Evolutionary conservation across 2,888 invertebrate species (phyloP), one percentile per base, ranked within the genome.

Genomic region (Plutella xylostella): DNA sequence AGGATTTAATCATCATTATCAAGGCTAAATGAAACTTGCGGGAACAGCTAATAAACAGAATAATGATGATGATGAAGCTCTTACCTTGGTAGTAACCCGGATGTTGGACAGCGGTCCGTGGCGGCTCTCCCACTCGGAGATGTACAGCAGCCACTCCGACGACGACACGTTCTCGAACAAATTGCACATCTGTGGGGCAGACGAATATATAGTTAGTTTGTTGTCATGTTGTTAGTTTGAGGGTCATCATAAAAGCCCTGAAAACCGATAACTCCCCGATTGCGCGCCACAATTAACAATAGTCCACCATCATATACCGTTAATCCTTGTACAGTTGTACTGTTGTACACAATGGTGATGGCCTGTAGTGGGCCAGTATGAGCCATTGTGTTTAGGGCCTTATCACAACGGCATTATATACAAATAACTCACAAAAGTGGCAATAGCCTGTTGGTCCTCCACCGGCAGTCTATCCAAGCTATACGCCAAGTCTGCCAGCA

Each of bases 141-240:
- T 96, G 80, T 96, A 96, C 59, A 96, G 84, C 63, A 96, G 77
- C 96, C 96, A 96, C 74, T 96, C 96, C 0, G 95, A 94, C 47
- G 94, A 92, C 53, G 92, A 92, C 30, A 92, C 78, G 76, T 94
- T 92, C 72, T 94, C 93, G 75, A 96, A 96, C 76, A 96, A 87
- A 75, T 96, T 96, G 72, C 93, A 93, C 72, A 95, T 87, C 93
- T 96, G 71, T 15, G 56, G 57, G 30, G 12, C 15, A 7, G 14
- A 11, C 31, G 6, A 31, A 14, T 14, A 31, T 2, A 31, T 14
- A 14, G n/a, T 30, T 30, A 30, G 30, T 30, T 30, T 28, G 12
- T 30, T 30, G n/a, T 12, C n/a, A 12, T 5, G 30, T 3, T 30
- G 30, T 1, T 4, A 14, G 12, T 30, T 30, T 30, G n/a, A n/a